Evolutionary conservation across 2,888 invertebrate genomes (phyloP), one percentile per base, ranked within the genome.

Genomic region (Oscheius sp.): DNA sequence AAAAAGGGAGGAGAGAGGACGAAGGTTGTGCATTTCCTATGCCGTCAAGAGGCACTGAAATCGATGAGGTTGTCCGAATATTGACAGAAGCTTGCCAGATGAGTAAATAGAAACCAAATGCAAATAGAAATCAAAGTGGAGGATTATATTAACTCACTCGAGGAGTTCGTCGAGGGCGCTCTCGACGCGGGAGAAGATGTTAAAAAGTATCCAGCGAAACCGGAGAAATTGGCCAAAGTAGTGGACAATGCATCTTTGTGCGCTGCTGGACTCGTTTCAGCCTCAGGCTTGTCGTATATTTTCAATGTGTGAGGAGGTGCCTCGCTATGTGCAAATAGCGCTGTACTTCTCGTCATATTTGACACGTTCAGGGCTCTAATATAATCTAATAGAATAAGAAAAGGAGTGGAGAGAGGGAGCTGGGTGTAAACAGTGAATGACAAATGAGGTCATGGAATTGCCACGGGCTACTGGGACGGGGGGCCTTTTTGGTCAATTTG

Each of bases 241-340:
- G 59, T 44, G 59, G 59, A 59, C 59, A 59, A 59, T 59, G 59
- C 59, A 44, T 59, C 59, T 59, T 59, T 59, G 59, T 59, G 59
- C 44, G 59, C 22, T 17, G 20, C 54, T 44, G 26, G 59, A 59
- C 59, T 59, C 59, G 59, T 59, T 59, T 24, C 41, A 30, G 17
- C 59, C 41, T 41, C 26, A 59, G 28, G 59, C 59, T 41, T 59
- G 54, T 59, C 59, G 59, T 59, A 41, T 59, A 59, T 59, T 59
- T 59, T 59, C 59, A 41, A 59, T 59, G 59, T 44, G 59, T 22
- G 41, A 59, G 41, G 44, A 26, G 41, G 59, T 44, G 59, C 59
- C 44, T 57, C 41, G 57, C 54, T 33, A 54, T 57, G 57, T 41
- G 57, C 57, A 57, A 57, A 57, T 41, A 57, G 38, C 41, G 41